A percentile compares a stretch with the other conserved stretches of the same genome.
phyloP scores from a whole-genome alignment of 2,888 invertebrate genomes.

The Leptopilina myrica region DNA sequence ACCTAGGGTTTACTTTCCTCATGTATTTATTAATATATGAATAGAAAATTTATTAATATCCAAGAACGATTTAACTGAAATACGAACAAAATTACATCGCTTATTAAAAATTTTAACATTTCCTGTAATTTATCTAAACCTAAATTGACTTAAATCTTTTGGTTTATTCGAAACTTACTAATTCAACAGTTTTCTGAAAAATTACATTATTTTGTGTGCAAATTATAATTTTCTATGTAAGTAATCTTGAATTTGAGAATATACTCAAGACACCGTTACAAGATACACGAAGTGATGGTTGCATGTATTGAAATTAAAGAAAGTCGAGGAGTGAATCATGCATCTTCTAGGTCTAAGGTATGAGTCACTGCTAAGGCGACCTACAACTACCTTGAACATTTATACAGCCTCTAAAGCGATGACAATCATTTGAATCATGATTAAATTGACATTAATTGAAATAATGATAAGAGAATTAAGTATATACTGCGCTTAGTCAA shows the following conservation, averaged over 20 bases:
- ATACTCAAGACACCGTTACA: neutral
- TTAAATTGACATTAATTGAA: neutral
- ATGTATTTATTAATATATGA: too few relatives aligned
- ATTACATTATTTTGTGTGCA: too few relatives aligned
- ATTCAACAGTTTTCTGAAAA: too few relatives aligned
- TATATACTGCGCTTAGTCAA: neutral
- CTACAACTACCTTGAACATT: neutral
- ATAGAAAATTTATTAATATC: neutral
- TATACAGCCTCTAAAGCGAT: neutral
- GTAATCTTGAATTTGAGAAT: neutral
- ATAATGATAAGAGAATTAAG: neutral
- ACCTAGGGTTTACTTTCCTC: too few relatives aligned
- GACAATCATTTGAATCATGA: neutral
- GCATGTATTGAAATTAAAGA: neutral
- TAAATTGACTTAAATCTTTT: too few relatives aligned
- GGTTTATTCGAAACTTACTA: too few relatives aligned
- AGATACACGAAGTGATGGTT: neutral
- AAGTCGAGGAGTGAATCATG: slow-evolving; percentile 19
- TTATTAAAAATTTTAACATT: too few relatives aligned
- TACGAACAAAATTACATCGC: too few relatives aligned
- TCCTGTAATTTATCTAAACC: too few relatives aligned
- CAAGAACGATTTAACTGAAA: neutral
- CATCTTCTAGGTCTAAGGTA: slow-evolving; percentile 10
- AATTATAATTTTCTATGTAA: neutral
- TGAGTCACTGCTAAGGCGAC: slow-evolving; percentile 22